Base-by-base conservation (phyloP, 1,140 invertebrate species). In the Neotoxoptera formosana region DNA sequence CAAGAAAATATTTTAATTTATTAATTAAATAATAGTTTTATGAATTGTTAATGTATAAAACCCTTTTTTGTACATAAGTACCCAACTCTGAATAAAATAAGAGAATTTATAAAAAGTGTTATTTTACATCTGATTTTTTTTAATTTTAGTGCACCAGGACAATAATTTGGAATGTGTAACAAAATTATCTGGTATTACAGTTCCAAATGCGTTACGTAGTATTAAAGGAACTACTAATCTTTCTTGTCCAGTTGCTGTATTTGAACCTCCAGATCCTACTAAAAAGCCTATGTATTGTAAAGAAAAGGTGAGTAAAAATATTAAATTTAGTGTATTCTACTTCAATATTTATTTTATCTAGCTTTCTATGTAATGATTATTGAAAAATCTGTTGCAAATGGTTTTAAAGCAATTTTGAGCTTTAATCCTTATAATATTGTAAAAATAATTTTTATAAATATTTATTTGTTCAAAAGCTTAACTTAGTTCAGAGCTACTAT, bases 281-380 rank as follows among this genome's bases (percentile, higher is more conserved):
- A 94, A 95, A 51, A 94, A 94, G 81, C 94, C 95, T 0, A 95
- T 96, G 95, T 96, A 96, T 94, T 95, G 95, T 93, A 96, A 96
- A 94, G 94, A 95, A 47, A 95, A 95, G 53, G 94, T 94, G 86
- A 91, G 94, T 94, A 34, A 34, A 30, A 60, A 25, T 53, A 9
- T 60, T 60, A 67, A n/a, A 67, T 67, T 30, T n/a, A 25, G 30
- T 14, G 0, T 67, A 67, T 60, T 60, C 2, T 14, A n/a, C 30
- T 67, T n/a, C 30, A 67, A 67, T 67, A 11, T n/a, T 67, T n/a
- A 67, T 67, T 67, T 67, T 67, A 30, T 67, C 4, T 30, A 60
- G 8, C 25, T 60, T 30, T 9, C 25, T 9, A 11, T 67, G 25
- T 11, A 9, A 30, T 60, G 25, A 11, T 67, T 76, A 76, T 76